Conservation (phyloP, 2,888 invertebrate species). For the Caenorhabditis sp. region DNA sequence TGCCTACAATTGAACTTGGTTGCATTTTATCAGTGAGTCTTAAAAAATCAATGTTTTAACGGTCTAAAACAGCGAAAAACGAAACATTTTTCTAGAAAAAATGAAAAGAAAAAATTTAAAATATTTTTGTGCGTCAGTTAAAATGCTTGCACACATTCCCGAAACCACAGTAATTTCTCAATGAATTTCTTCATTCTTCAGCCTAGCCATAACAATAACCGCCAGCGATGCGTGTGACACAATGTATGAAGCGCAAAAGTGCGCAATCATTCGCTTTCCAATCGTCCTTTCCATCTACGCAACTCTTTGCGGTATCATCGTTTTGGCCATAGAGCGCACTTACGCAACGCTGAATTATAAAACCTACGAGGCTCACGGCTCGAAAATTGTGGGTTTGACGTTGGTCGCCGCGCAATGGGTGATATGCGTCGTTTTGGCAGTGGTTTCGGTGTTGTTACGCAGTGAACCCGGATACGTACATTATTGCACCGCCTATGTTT, state of each 20-base stretch:
- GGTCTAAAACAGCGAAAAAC: not conserved
- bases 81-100: too few relatives aligned
- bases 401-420: conserved; percentile 46
- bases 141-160: not conserved
- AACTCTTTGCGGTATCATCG: conserved; percentile 50
- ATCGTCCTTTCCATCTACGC: conserved; percentile 52
- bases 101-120: too few relatives aligned
- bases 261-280: conserved; percentile 40
- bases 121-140: too few relatives aligned
- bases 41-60: not conserved
- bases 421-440: conserved; percentile 39
- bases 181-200: conserved; percentile 8
- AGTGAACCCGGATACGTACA: conserved; percentile 47
- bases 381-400: conserved; percentile 28
- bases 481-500: conserved; percentile 53
- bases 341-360: conserved; percentile 50
- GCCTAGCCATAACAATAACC: conserved; percentile 26
- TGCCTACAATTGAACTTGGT: conserved; percentile 48
- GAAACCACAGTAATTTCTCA: not conserved
- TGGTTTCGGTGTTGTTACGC: conserved; percentile 38
- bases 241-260: conserved; percentile 37
- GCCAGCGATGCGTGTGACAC: conserved; percentile 40
- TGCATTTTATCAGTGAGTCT: conserved; percentile 45
- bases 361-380: conserved; percentile 50
- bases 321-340: conserved; percentile 50